Percentiles rank a stretch among this genome's conserved stretches.
Conservation (phyloP, 30 jellyfish, hydroid and myxozoan species). For the Aurelia sp. region DNA sequence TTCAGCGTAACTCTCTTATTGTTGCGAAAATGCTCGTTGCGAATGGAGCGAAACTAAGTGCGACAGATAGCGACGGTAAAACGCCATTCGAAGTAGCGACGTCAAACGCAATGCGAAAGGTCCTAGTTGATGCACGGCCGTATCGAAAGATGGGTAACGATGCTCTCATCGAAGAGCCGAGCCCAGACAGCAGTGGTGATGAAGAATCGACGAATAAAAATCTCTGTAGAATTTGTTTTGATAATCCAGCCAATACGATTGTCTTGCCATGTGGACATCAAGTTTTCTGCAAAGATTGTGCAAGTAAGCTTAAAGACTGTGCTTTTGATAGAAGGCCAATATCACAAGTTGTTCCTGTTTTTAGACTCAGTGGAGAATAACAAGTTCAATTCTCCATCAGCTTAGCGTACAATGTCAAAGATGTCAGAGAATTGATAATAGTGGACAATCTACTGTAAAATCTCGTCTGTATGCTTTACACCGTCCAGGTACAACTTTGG, state of each 20-base stretch:
- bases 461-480: no score
- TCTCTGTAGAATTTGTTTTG: slow-evolving; percentile 81
- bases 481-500: no score
- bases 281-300: slow-evolving; percentile 86
- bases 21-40: slow-evolving; percentile 63
- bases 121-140: slow-evolving; percentile 69
- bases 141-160: slow-evolving; percentile 5
- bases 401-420: no score
- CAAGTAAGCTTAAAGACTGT: slow-evolving; percentile 77
- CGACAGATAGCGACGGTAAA: slow-evolving; percentile 72
- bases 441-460: no score
- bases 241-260: slow-evolving; percentile 80
- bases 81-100: slow-evolving; percentile 94
- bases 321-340: slow-evolving; percentile 91
- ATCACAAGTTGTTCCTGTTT: slow-evolving; percentile 79
- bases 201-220: slow-evolving; percentile 43
- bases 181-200: slow-evolving; percentile 67
- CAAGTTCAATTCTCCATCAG: neutral
- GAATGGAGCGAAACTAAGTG: slow-evolving; percentile 77
- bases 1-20: slow-evolving; percentile 35
- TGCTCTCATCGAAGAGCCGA: neutral
- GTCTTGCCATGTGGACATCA: slow-evolving; percentile 92
- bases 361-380: slow-evolving; percentile 48
- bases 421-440: no score
- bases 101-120: slow-evolving; percentile 81